Evolutionary conservation across 2,797 vertebrate genomes (phyloP), one percentile per base, ranked within the genome.

Genomic region (Fistularia commersonii): DNA sequence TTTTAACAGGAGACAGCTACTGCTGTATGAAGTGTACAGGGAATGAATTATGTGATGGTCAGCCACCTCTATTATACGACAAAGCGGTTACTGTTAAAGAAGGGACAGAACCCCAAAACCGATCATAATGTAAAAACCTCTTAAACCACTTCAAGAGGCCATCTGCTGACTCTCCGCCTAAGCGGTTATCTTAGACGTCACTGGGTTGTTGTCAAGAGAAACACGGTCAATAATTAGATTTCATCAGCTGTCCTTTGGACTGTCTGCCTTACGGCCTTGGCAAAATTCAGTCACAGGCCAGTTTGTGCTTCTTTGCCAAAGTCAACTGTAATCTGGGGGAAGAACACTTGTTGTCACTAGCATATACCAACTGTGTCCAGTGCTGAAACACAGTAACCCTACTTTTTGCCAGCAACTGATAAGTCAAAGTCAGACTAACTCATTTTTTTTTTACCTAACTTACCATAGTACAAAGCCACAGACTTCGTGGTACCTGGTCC

Each of bases 401-500:
- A 2, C 35, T 36, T 6, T 8, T 2, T 8, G 35, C 9, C 2
- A 8, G 35, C 35, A 36, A 36, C 35, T 8, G 35, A 8, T 10
- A 54, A 4, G 10, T 54, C 12, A 49, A 49, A 47, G 10, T 14
- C 6, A 13, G 38, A 8, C 11, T 6, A 6, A 1, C 48, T 41
- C n/a, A 7, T 3, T 5, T 52, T 38, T 48, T 15, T 46, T 39
- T 58, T 33, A 3, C 9, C 43, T 4, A 54, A 3, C 6, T 48
- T 13, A 34, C 44, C 23, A 41, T 83, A 99, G 97, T 99, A 99
- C 86, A 96, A 93, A 90, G 97, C 97, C 70, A 98, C 95, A 32
- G 97, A 99, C 87, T 99, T 99, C 63, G 94, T 99, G 48, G 93
- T 99, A 42, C 91, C 97, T 0, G 95, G 94, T 0, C 94, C 95